phyloP scores from a whole-genome alignment of 2,113 vertebrate genomes.

The Periophthalmus modestus region DNA sequence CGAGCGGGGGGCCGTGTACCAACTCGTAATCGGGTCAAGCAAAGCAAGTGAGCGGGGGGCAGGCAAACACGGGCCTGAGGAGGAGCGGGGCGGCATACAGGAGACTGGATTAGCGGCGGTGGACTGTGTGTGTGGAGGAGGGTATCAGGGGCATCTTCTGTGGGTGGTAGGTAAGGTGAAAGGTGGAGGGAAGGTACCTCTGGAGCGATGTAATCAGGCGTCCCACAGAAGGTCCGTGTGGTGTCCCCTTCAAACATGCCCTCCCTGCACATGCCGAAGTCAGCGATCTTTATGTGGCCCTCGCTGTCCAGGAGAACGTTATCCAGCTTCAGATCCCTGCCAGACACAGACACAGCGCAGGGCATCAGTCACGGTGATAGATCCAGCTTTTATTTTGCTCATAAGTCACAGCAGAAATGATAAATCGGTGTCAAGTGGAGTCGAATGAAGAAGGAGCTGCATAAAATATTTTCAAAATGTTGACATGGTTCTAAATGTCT shows the following conservation, averaged over 20 bases:
- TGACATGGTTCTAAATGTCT: not conserved
- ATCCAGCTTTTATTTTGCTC: slow-evolving; percentile 52
- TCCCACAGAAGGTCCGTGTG: slow-evolving; percentile 89
- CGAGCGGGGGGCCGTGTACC: slow-evolving; percentile 19
- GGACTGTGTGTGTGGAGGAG: too few relatives aligned
- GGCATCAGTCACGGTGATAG: slow-evolving; percentile 53
- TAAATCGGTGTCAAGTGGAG: slow-evolving; percentile 41
- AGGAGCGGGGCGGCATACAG: not conserved
- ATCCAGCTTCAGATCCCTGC: slow-evolving; percentile 89
- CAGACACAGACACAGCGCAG: slow-evolving; percentile 36
- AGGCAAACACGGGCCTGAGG: slow-evolving; percentile 16
- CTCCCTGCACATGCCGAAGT: slow-evolving; percentile 93
- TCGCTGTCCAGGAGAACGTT: slow-evolving; percentile 89
- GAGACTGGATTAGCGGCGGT: slow-evolving; percentile 13
- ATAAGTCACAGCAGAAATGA: slow-evolving; percentile 48
- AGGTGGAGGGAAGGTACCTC: slow-evolving; percentile 74
- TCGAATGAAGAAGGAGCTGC: slow-evolving; percentile 15
- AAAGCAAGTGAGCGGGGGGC: slow-evolving; percentile 17
- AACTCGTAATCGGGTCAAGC: slow-evolving; percentile 39
- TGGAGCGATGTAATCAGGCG: slow-evolving; percentile 90
- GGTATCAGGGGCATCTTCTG: too few relatives aligned
- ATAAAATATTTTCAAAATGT: not conserved
- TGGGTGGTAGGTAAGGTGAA: too few relatives aligned
- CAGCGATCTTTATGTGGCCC: slow-evolving; percentile 91
- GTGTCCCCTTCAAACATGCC: slow-evolving; percentile 84